These are phyloP conservation scores for Lepilemur ruficaudatus DNA, from an alignment of 2,797 vertebrate genomes.

Conservation along the genomic window DNA sequence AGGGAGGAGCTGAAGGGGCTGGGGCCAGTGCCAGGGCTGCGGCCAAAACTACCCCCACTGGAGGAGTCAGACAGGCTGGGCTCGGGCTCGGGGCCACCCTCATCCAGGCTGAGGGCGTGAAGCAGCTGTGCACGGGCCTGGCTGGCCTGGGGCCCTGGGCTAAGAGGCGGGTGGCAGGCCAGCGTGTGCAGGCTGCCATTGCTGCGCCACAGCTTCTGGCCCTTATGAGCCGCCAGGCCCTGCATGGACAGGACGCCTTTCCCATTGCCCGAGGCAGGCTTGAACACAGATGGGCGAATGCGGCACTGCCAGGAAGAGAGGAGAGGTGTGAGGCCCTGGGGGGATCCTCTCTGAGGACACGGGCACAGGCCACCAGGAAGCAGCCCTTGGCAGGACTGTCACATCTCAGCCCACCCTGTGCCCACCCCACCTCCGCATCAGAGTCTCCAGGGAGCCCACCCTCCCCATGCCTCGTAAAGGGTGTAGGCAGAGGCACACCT, in stretches of 20 bases:
- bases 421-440: not conserved
- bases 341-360: not conserved
- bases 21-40: conserved; percentile 90
- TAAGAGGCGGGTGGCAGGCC: conserved; percentile 89
- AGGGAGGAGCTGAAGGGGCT: conserved; percentile 95
- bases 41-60: conserved; percentile 92
- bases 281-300: conserved; percentile 95
- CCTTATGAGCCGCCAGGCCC: conserved; percentile 91
- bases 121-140: conserved; percentile 82
- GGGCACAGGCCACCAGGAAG: not conserved
- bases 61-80: conserved; percentile 95
- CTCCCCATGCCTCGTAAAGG: not conserved
- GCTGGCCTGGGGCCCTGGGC: conserved; percentile 73
- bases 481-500: conserved; percentile 77
- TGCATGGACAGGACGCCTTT: conserved; percentile 97
- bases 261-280: conserved; percentile 89
- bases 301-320: conserved; percentile 87
- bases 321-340: not conserved
- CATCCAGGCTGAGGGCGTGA: conserved; percentile 89
- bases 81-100: conserved; percentile 87
- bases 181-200: conserved; percentile 90
- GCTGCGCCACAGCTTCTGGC: conserved; percentile 93
- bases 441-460: not conserved
- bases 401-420: not conserved
- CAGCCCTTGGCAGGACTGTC: not conserved